Base-by-base conservation (phyloP, 2,113 vertebrate species). In the Conger conger region DNA sequence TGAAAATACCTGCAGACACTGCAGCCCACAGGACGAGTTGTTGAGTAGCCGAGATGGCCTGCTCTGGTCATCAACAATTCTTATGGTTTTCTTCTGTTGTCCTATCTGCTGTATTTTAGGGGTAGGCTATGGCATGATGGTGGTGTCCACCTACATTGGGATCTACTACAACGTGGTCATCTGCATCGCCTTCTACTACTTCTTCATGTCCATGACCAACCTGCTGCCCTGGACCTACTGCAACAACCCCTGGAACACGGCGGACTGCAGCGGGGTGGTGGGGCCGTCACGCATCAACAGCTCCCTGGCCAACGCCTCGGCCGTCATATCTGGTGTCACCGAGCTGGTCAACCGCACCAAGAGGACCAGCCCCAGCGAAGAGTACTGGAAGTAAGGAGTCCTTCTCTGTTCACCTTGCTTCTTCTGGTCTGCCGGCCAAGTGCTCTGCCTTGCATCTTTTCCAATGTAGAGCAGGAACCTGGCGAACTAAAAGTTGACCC, bases 111-210 rank as follows among this genome's bases (percentile, higher is more conserved):
- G 36, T 35, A 33, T 37, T 68, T 36, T 89, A 99, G 98, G 98
- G 53, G 97, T 99, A 86, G 98, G 98, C 89, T 99, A 99, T 1
- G 98, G 98, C 90, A 99, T 99, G 98, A 99, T 99, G 98, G 98
- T 99, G 90, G 98, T 99, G 86, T 99, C 98, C 87, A 97, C 97
- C 0, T 99, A 99, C 91, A 99, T 99, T 38, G 98, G 98, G 77
- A 99, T 99, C 93, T 99, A 99, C 91, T 99, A 99, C 96, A 99
- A 99, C 33, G 98, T 99, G 93, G 97, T 99, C 91, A 99, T 99
- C 91, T 99, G 97, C 93, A 97, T 99, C 45, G 96, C 98, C 90
- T 98, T 99, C 95, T 99, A 99, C 95, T 99, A 99, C 96, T 99
- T 99, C 93, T 99, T 99, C 94, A 95, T 94, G 78, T 99, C 98